Percentiles rank a stretch among this genome's conserved stretches.
Evolutionary conservation across 2,797 vertebrate genomes (phyloP).

Genomic region (Pseudopleuronectes americanus): DNA sequence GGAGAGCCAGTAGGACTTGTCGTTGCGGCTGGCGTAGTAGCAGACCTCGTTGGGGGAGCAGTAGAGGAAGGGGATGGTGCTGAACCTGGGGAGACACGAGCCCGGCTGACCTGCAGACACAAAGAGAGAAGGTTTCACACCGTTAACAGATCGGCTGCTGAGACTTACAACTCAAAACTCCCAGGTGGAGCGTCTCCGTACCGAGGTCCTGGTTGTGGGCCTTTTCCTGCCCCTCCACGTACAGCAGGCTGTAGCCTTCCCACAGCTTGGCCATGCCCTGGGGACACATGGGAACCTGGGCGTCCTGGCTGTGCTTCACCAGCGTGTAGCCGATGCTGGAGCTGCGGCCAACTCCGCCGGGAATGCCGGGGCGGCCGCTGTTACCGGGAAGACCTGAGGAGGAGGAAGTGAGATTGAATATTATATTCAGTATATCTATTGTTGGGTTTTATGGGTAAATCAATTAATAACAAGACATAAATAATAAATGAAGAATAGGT

Average conservation of each 20-base stretch:
- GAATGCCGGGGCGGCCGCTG: conserved; percentile 81
- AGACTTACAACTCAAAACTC: background rate
- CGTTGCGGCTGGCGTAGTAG: conserved; percentile 94
- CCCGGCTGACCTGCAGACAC: conserved; percentile 89
- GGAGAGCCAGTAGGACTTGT: conserved; percentile 99
- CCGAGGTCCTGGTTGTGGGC: conserved; percentile 96
- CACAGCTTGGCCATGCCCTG: conserved; percentile 91
- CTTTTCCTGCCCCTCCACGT: conserved; percentile 96
- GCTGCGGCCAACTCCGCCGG: conserved; percentile 84
- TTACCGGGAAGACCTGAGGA: conserved; percentile 85
- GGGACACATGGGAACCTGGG: conserved; percentile 92
- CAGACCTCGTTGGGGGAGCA: conserved; percentile 94
- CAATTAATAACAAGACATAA: no score
- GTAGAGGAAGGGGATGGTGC: conserved; percentile 98
- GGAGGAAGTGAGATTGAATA: background rate
- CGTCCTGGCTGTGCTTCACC: conserved; percentile 94
- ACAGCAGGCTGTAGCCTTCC: conserved; percentile 94
- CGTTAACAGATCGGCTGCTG: background rate
- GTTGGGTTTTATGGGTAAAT: no score
- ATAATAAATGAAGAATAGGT: no score
- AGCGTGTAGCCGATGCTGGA: conserved; percentile 90
- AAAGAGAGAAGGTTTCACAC: background rate
- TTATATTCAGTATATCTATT: no score
- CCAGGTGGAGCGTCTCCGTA: conserved; percentile 57
- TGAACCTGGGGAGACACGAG: conserved; percentile 94